Base-by-base conservation (phyloP, 1,140 invertebrate genomes). In the Drosophila kikkawai region DNA sequence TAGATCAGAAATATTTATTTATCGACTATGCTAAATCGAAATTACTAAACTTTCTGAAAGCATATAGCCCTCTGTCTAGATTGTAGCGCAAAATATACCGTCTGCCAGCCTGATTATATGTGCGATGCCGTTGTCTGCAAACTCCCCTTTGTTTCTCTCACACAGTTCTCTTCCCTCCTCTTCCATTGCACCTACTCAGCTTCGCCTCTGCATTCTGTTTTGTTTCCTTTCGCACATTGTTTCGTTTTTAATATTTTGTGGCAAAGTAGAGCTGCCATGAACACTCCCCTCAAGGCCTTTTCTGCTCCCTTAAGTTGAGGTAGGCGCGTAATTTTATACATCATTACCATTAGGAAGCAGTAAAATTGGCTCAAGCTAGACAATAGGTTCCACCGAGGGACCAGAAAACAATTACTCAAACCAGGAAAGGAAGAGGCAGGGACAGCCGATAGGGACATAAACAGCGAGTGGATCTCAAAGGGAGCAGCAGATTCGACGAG, bases 221-320 rank as follows among this genome's bases (percentile, higher is more conserved):
- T 78, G 78, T 79, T 85, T 80, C 66, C 82, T 79, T 71, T 85
- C 45, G 42, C 61, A 78, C 82, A 80, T 85, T 85, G 75, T 79
- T 82, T 82, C 69, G 66, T 59, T 73, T 86, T 86, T 82, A 86
- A 79, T 86, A 69, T 82, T 79, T 71, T 75, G 80, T 80, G 56
- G 74, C 76, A 73, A 80, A 29, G 60, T 36, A 15, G 64, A 9
- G 36, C 47, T 65, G 36, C 17, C 26, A 68, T 13, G 15, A 66
- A 9, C 37, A 55, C 37, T 39, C 37, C 45, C 17, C 29, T 66
- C 19, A 67, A 34, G 41, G 19, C 36, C 37, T 17, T 58, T 19
- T 7, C 29, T 15, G 37, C 26, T 34, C 22, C 37, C 45, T 44
- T 42, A 44, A 39, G 47, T 68, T 84, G 67, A 80, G 77, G 77